These are phyloP conservation scores for Terrapene triunguis DNA, from an alignment of 2,113 vertebrate genomes.

Conservation along the genomic window DNA sequence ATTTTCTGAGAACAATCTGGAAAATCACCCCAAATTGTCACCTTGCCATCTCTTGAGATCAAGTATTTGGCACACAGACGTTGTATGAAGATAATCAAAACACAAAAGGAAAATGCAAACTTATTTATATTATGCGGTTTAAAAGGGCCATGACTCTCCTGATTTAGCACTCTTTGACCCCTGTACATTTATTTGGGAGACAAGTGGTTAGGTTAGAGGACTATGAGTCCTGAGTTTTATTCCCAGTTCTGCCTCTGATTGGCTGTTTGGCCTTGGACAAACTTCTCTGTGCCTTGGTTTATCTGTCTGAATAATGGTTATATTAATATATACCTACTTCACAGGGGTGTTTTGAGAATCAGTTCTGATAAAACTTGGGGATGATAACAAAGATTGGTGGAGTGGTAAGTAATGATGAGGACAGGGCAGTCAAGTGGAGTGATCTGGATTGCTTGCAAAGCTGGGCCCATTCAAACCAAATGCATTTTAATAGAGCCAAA, in stretches of 20 bases:
- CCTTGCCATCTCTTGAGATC: too few relatives aligned
- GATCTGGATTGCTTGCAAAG: background rate
- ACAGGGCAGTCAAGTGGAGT: background rate
- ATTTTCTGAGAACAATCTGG: background rate
- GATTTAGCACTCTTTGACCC: background rate
- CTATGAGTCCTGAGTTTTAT: background rate
- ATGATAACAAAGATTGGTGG: background rate
- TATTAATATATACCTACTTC: background rate
- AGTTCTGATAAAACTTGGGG: background rate
- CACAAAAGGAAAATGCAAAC: background rate
- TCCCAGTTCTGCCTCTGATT: background rate
- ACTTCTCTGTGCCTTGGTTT: background rate
- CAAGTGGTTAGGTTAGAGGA: background rate
- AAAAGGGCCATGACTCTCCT: background rate
- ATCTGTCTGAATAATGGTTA: background rate
- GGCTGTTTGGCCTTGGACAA: background rate
- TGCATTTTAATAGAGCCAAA: constrained; percentile 26
- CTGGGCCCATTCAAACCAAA: background rate
- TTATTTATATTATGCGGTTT: background rate
- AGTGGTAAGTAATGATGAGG: background rate
- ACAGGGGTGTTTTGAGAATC: background rate
- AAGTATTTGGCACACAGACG: too few relatives aligned
- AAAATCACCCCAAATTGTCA: too few relatives aligned
- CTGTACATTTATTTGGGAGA: background rate
- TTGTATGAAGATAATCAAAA: background rate